phyloP scores from a whole-genome alignment of 1,140 invertebrate species.

The Heliothis subflexa region DNA sequence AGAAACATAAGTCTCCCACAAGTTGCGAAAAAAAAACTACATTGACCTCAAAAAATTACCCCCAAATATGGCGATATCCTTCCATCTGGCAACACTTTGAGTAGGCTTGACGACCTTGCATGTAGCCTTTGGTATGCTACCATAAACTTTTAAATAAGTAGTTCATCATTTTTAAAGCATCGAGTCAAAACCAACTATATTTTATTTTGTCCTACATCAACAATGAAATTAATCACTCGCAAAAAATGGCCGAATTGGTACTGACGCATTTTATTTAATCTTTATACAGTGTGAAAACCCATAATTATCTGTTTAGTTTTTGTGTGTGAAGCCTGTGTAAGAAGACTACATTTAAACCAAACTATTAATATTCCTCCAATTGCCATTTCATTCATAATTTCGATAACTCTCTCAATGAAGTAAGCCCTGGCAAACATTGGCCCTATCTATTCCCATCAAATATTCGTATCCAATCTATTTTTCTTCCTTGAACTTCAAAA shows the following conservation, averaged over 20 bases:
- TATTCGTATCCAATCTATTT: neutral
- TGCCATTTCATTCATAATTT: no score
- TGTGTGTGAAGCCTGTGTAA: constrained; percentile 1
- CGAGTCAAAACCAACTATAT: constrained; percentile 12
- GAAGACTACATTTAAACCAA: no score
- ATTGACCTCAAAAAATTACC: constrained; percentile 37
- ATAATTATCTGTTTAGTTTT: neutral
- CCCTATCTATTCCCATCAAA: no score
- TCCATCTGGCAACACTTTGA: constrained; percentile 31
- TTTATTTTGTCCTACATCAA: no score
- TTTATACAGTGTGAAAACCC: no score
- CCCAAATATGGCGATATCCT: constrained; percentile 32
- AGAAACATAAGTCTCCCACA: neutral
- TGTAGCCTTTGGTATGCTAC: constrained; percentile 14
- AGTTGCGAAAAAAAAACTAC: neutral
- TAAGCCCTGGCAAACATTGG: no score
- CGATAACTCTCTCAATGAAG: no score
- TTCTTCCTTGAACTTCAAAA: neutral
- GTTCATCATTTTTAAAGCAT: constrained; percentile 11
- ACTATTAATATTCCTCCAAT: no score
- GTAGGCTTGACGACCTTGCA: constrained; percentile 8
- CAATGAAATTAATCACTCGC: no score
- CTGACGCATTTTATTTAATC: no score
- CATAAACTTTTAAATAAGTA: constrained; percentile 23
- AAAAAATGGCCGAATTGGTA: no score